Percentiles rank a stretch among this genome's conserved stretches.
These are phyloP conservation scores for Cyanistes caeruleus DNA, from an alignment of 2,113 vertebrate genomes.

Conservation along the genomic window DNA sequence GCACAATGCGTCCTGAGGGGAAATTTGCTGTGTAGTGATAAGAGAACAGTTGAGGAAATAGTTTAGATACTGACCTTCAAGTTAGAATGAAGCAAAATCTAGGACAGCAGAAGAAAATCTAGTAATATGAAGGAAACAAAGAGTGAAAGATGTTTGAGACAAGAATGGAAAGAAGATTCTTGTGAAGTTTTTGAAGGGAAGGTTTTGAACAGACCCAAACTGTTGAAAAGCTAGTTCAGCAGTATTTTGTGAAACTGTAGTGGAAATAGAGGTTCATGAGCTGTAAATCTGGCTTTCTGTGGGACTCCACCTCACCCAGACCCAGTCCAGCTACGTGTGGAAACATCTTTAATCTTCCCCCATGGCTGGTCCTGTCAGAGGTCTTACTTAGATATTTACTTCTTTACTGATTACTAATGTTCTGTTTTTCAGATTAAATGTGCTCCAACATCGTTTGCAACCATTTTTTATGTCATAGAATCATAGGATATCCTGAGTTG, in stretches of 20 bases:
- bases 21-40: not conserved
- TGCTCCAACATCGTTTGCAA: not conserved
- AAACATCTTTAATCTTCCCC: not conserved
- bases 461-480: not conserved
- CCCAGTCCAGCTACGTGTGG: rapidly evolving
- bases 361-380: not conserved
- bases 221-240: not conserved
- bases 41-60: not conserved
- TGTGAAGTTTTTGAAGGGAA: not conserved
- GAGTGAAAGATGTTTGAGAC: not conserved
- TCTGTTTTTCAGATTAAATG: not conserved
- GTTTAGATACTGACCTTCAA: not conserved
- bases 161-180: not conserved
- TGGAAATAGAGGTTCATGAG: not conserved
- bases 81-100: not conserved
- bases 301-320: not conserved
- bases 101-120: not conserved
- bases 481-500: not conserved
- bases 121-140: not conserved
- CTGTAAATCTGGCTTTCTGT: not conserved
- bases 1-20: rapidly evolving
- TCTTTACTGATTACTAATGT: not conserved
- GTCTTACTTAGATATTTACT: not conserved
- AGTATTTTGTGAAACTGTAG: not conserved
- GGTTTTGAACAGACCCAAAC: not conserved